Base-by-base conservation (phyloP, 2,797 vertebrate genomes). In the Darevskia mixta region DNA sequence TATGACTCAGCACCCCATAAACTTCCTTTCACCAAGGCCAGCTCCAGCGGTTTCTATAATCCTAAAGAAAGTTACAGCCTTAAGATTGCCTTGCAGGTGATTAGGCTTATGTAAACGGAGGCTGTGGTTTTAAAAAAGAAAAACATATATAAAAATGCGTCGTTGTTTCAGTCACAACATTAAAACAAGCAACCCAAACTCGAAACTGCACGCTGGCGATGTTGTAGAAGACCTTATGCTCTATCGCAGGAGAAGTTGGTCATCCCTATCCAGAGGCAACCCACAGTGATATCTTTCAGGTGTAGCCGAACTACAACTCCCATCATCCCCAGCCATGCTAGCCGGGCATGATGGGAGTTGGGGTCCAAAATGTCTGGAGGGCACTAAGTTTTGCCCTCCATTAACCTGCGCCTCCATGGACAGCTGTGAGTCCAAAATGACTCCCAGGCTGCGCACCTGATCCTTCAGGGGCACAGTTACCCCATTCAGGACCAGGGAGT, bases 61-160 rank as follows among this genome's bases (percentile, higher is more conserved):
- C 81, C 67, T 76, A 81, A 78, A 77, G 0, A 38, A 79, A n/a
- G 32, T 25, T 15, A 75, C 32, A 81, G 75, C 25, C 41, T 78
- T 58, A 45, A 66, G 20, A 66, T 49, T 79, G n/a, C 0, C 3
- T 0, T 0, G 35, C 72, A 69, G 3, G 49, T 45, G 86, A 58
- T 71, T 77, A 84, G 20, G 45, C 10, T n/a, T 55, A 71, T 0
- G 25, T n/a, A 95, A 89, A 78, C 2, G 72, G 79, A 83, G 89
- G 72, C 73, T 79, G 71, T 43, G 4, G 25, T 29, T 55, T 55
- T 15, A 55, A 55, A 55, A 55, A 55, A 55, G 49, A 1, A 55
- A 55, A 82, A 13, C 7, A 43, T 49, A 1, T 13, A 38, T 23
- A 32, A 72, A 10, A 0, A n/a, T 77, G 79, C 83, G 87, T 5